Evolutionary conservation across 2,888 invertebrate species (phyloP), one percentile per base, ranked within the genome.

Genomic region (Smittia sp.): DNA sequence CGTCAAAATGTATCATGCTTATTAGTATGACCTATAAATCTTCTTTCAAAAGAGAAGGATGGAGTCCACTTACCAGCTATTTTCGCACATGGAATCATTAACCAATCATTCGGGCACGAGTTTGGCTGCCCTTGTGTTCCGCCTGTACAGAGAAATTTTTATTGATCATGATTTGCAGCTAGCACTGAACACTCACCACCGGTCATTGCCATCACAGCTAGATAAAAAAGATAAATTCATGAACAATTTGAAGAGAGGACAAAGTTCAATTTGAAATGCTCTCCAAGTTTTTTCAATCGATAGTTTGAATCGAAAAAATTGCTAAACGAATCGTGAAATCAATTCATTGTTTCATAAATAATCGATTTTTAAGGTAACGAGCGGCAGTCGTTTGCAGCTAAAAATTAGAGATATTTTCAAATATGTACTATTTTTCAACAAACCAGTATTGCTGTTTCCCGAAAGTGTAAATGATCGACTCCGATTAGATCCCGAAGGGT

Each of bases 101-200:
- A 81, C 89, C 92, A 94, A 80, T 94, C 93, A 66, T 88, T 86
- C 75, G 89, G 88, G 78, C 93, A 93, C 52, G 86, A 86, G 78
- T 87, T 89, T 13, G 88, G 85, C 0, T 86, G 86, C n/a, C 87
- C 85, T 4, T 88, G 87, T 0, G 86, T 86, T 0, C 87, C 86
- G 46, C 86, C 84, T 46, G 46, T 39, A 39, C 7, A 39, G 13
- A 9, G 39, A 39, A 9, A 39, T 7, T 9, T 32, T 32, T 32
- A 32, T 46, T 46, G 15, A 6, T 46, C 2, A 11, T 46, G 13
- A 46, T 46, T 46, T 46, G 3, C n/a, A 46, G 39, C 39, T 9
- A 46, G 13, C 46, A 46, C 15, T 46, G 46, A 11, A 46, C 11
- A n/a, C 4, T 46, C 46, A 46, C 46, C 46, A 11, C 46, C 46